phyloP scores from a whole-genome alignment of 2,113 vertebrate species.

The Tylochromis polylepis region DNA sequence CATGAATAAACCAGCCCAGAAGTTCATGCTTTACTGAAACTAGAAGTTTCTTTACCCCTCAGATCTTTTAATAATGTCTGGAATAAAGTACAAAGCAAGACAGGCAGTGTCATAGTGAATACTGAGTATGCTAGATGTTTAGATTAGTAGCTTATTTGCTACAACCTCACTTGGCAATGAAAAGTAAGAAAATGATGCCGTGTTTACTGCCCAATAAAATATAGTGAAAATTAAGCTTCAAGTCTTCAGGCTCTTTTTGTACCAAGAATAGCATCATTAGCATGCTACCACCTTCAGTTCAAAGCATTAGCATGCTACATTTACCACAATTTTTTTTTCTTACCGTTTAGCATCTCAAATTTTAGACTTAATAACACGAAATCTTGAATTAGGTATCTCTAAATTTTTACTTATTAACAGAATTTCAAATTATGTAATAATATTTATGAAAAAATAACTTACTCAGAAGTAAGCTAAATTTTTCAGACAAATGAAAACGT shows the following conservation, averaged over 20 bases:
- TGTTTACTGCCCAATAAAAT: neutral
- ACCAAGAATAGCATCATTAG: neutral
- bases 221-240: neutral
- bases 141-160: neutral
- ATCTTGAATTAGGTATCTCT: neutral
- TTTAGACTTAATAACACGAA: neutral
- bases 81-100: neutral
- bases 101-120: neutral
- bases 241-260: neutral
- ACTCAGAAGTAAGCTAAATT: neutral
- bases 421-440: neutral
- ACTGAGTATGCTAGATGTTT: neutral
- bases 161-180: neutral
- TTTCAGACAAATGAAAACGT: neutral
- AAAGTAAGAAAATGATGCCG: neutral
- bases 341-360: neutral
- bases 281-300: neutral
- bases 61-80: slow-evolving; percentile 25
- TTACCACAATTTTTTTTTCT: neutral
- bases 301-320: neutral
- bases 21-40: neutral
- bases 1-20: neutral
- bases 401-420: no score
- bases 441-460: neutral
- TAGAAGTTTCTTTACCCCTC: neutral